Conservation (phyloP, 2,888 invertebrate genomes). For the Drosophila mercatorum region DNA sequence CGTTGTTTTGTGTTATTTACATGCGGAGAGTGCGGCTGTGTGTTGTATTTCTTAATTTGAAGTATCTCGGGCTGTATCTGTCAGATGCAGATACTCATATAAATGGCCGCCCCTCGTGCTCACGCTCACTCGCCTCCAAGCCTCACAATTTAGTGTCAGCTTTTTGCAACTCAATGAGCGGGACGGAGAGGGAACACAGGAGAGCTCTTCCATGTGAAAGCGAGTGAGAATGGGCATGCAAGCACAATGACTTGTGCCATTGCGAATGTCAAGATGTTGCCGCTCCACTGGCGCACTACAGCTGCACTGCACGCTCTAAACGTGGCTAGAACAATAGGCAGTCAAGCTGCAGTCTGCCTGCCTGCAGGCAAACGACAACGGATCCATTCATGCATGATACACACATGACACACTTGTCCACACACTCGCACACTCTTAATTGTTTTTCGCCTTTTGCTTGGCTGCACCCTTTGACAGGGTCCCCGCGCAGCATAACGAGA, state of each 20-base stretch:
- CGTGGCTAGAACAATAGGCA: conserved; percentile 59
- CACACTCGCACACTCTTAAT: conserved; percentile 48
- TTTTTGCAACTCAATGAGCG: conserved; percentile 8
- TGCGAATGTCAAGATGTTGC: conserved; percentile 70
- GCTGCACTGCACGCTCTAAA: conserved; percentile 28
- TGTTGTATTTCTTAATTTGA: conserved; percentile 46
- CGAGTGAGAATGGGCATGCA: conserved; percentile 5
- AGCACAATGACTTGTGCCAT: conserved; percentile 24
- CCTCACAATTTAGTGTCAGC: conserved; percentile 51
- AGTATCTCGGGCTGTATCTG: conserved; percentile 52
- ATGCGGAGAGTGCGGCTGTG: conserved; percentile 12
- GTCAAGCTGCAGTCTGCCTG: conserved; percentile 43
- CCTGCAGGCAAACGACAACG: conserved; percentile 48
- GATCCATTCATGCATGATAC: conserved; percentile 60
- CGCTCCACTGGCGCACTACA: conserved; percentile 39
- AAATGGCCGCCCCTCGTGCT: conserved; percentile 10
- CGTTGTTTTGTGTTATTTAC: conserved; percentile 27
- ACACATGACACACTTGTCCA: conserved; percentile 14
- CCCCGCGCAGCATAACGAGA: conserved; percentile 44
- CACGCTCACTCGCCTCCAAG: background rate
- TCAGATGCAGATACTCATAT: conserved; percentile 42
- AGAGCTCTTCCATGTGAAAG: background rate
- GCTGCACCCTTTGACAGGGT: conserved; percentile 58
- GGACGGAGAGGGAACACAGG: no score
- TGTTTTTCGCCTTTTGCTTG: conserved; percentile 69